Evolutionary conservation across 2,888 invertebrate genomes (phyloP), one percentile per base, ranked within the genome.

Genomic region (Apodemia hepburni): DNA sequence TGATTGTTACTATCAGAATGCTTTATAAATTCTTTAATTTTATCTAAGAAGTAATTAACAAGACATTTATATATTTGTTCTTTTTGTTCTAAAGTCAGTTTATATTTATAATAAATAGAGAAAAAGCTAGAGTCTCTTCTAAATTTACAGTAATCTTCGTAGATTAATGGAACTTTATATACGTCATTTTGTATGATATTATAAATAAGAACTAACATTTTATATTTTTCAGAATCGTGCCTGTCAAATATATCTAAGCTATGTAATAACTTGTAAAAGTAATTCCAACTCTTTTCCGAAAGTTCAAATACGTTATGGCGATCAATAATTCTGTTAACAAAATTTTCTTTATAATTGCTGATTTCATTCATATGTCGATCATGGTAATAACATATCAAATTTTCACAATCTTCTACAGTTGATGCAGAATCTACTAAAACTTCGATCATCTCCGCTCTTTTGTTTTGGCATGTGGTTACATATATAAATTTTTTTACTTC

Each of bases 351-450:
- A 2, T 60, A 49, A 17, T 64, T 59, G 45, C 47, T 66, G 33
- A 38, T 66, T 71, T 84, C 86, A 68, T 85, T 85, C 0, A 75
- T 68, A 71, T 84, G 83, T 63, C 80, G 77, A 0, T 79, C 73
- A 63, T 77, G 76, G 68, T 76, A 86, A 70, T 85, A 79, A n/a
- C 70, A 71, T 5, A 85, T 70, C 7, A 85, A 64, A 22, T 63
- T 72, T 64, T 71, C 71, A 18, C 84, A 62, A 3, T 85, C 77
- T 3, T 68, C 60, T 60, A 80, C 73, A 59, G 66, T 79, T 70
- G 73, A 76, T 12, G 77, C 76, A 3, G 77, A 71, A 38, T 77
- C 66, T 9, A 79, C 65, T 57, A 85, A 72, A 60, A 75, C 61
- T 5, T 72, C 63, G 3, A 81, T 18, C 62, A 85, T 74, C 5